Percentiles rank a stretch among this genome's conserved stretches.
These are phyloP conservation scores for Sebastes taczanowskii DNA, from an alignment of 2,797 vertebrate species.

Conservation along the genomic window DNA sequence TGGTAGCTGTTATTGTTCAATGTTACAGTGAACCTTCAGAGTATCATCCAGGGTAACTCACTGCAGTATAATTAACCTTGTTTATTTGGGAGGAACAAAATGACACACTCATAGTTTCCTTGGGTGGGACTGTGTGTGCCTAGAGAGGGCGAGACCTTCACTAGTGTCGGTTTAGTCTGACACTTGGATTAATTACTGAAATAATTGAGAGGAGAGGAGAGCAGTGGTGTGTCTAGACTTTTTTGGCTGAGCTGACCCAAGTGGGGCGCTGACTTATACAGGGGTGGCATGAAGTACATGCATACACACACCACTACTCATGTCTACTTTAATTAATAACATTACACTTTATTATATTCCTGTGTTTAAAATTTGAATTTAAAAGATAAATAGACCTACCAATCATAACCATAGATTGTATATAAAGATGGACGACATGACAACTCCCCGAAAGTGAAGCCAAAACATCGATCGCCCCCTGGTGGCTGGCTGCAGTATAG, in stretches of 20 bases:
- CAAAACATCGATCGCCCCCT: neutral
- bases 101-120: slow-evolving; percentile 16
- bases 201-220: neutral
- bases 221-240: neutral
- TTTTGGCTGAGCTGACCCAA: neutral
- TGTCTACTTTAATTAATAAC: neutral
- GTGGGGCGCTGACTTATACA: neutral
- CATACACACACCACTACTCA: neutral
- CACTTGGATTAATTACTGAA: slow-evolving; percentile 28
- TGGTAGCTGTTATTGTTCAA: neutral
- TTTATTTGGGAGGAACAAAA: slow-evolving; percentile 10
- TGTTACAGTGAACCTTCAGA: neutral
- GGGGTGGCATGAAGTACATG: neutral
- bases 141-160: slow-evolving; percentile 23
- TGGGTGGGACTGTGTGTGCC: slow-evolving; percentile 14
- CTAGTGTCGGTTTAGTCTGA: slow-evolving; percentile 15
- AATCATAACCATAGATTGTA: neutral
- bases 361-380: neutral
- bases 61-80: slow-evolving; percentile 25
- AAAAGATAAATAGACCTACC: neutral
- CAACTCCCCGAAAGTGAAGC: neutral
- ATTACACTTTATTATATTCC: neutral
- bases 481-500: no score
- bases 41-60: neutral
- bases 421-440: neutral